These are phyloP conservation scores for Aphidoletes aphidimyza DNA, from an alignment of 2,888 invertebrate species.

Conservation along the genomic window DNA sequence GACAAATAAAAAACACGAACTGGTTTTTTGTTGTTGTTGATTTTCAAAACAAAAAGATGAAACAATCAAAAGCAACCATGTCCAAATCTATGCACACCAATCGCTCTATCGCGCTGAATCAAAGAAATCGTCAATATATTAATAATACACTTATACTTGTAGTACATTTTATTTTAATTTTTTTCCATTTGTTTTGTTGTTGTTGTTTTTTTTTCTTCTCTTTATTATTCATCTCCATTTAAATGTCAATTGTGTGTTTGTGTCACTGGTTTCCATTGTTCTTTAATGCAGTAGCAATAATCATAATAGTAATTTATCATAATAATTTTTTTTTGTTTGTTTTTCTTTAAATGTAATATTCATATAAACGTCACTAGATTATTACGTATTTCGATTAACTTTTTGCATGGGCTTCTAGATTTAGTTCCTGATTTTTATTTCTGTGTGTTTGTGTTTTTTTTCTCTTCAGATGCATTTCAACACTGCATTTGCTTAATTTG, in stretches of 20 bases:
- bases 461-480: background rate
- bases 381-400: constrained; percentile 46
- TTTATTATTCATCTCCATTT: too few species aligned
- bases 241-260: background rate
- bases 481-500: background rate
- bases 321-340: constrained; percentile 5
- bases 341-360: constrained; percentile 23
- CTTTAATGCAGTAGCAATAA: constrained; percentile 27
- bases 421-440: constrained; percentile 30
- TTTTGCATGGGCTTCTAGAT: constrained; percentile 18
- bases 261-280: constrained; percentile 1
- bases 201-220: background rate
- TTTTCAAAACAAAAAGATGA: background rate
- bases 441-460: background rate
- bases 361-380: constrained; percentile 51
- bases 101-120: background rate
- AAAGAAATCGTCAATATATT: constrained; percentile 26
- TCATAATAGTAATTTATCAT: constrained; percentile 6
- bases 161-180: background rate
- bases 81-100: constrained; percentile 5
- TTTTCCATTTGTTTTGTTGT: background rate
- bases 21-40: too few species aligned
- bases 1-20: background rate
- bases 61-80: constrained; percentile 48
- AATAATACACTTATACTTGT: constrained; percentile 45